A percentile compares a stretch with the other conserved stretches of the same genome.
These are phyloP conservation scores for Oedothorax gibbosus DNA, from an alignment of 1,140 invertebrate genomes.

Conservation along the genomic window DNA sequence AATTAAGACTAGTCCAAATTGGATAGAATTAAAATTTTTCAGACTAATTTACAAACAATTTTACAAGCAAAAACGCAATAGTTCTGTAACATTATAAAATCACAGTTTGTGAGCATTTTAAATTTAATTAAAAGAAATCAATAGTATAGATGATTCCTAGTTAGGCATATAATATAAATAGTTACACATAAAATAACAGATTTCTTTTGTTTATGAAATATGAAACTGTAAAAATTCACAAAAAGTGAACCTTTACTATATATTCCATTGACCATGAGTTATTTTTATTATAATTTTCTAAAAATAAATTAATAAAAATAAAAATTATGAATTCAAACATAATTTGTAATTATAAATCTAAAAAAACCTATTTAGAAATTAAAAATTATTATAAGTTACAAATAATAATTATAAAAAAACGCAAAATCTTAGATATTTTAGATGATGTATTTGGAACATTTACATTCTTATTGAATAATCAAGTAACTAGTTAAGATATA, in stretches of 20 bases:
- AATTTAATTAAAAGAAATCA: not conserved
- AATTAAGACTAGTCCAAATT: conserved; percentile 2
- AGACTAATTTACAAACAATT: conserved; percentile 5
- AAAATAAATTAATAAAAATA: no score
- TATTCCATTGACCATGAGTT: conserved; percentile 9
- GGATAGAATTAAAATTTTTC: not conserved
- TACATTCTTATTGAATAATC: no score
- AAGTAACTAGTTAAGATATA: no score
- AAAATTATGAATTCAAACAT: no score
- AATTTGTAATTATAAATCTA: no score
- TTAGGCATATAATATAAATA: not conserved
- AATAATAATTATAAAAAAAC: no score
- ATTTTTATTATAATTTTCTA: conserved; percentile 9
- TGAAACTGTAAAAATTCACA: not conserved
- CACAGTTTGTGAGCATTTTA: conserved; percentile 13
- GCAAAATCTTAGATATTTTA: no score
- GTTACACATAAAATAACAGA: not conserved
- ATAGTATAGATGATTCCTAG: not conserved
- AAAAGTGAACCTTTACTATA: not conserved
- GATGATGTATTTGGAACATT: no score
- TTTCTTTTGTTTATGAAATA: not conserved
- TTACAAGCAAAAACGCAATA: conserved; percentile 8
- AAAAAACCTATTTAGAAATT: no score
- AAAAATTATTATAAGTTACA: no score
- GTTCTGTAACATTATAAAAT: conserved; percentile 9